Percentiles rank a stretch among this genome's conserved stretches.
Evolutionary conservation across 2,113 vertebrate genomes (phyloP).

Genomic region (Elephas maximus): DNA sequence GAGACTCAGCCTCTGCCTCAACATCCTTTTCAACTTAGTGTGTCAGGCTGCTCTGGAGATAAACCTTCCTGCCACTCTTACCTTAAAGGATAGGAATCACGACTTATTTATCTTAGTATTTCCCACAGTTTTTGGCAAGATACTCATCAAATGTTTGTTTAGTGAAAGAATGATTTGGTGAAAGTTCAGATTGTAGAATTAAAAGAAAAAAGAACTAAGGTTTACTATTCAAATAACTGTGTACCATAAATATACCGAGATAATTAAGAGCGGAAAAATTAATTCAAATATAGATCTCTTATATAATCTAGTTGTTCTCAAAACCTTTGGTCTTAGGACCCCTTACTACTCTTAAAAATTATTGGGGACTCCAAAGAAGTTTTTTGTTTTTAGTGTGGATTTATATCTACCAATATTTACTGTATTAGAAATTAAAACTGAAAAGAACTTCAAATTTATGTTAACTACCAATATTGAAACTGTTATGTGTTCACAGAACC

Average conservation of each 20-base stretch:
- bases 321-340: not conserved
- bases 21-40: too few species aligned
- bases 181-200: conserved; percentile 14
- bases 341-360: not conserved
- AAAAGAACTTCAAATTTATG: not conserved
- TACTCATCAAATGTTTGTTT: not conserved
- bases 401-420: not conserved
- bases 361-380: not conserved
- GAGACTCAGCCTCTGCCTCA: too few species aligned
- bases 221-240: not conserved
- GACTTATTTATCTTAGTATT: not conserved
- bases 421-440: not conserved
- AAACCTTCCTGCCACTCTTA: not conserved
- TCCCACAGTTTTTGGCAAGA: not conserved
- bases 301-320: not conserved
- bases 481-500: not conserved
- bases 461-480: not conserved
- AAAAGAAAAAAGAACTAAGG: not conserved
- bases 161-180: not conserved
- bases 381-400: not conserved
- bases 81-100: not conserved
- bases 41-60: too few species aligned
- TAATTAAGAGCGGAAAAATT: not conserved
- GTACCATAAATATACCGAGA: not conserved
- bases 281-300: not conserved